A percentile compares a stretch with the other conserved stretches of the same genome.
phyloP scores from a whole-genome alignment of 1,140 invertebrate genomes.

The Camponotus floridanus region DNA sequence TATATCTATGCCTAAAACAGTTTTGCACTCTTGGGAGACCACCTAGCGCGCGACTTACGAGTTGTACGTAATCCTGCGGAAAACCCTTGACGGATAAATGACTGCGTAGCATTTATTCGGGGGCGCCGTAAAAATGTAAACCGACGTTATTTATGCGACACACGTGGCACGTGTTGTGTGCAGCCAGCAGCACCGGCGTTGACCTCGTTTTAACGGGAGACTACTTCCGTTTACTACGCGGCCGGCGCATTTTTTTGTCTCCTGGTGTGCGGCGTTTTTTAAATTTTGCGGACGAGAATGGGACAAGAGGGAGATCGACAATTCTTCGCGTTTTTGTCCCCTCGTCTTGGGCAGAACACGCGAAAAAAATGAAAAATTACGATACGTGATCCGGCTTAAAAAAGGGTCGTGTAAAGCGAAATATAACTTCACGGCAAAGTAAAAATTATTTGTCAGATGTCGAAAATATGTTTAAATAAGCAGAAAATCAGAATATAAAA shows the following conservation, averaged over 20 bases:
- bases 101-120: constrained; percentile 60
- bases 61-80: constrained; percentile 39
- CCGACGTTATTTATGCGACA: constrained; percentile 78
- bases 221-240: constrained; percentile 71
- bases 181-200: constrained; percentile 52
- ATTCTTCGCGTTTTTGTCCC: not conserved
- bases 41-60: not conserved
- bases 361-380: constrained; percentile 4
- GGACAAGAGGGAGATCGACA: constrained; percentile 17
- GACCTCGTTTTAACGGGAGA: constrained; percentile 72
- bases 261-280: constrained; percentile 21
- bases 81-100: constrained; percentile 61
- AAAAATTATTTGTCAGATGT: not conserved
- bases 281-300: constrained; percentile 43
- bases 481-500: constrained; percentile 9
- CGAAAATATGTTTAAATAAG: constrained; percentile 19
- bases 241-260: constrained; percentile 30
- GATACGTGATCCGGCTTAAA: not conserved
- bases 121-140: constrained; percentile 79
- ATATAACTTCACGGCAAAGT: not conserved
- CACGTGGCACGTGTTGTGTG: constrained; percentile 61
- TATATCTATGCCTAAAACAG: not conserved
- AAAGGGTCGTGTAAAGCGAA: not conserved
- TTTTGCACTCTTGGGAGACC: not conserved
- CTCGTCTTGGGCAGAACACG: not conserved